Conservation (phyloP, 2,113 vertebrate genomes). For the Oenanthe melanoleuca region DNA sequence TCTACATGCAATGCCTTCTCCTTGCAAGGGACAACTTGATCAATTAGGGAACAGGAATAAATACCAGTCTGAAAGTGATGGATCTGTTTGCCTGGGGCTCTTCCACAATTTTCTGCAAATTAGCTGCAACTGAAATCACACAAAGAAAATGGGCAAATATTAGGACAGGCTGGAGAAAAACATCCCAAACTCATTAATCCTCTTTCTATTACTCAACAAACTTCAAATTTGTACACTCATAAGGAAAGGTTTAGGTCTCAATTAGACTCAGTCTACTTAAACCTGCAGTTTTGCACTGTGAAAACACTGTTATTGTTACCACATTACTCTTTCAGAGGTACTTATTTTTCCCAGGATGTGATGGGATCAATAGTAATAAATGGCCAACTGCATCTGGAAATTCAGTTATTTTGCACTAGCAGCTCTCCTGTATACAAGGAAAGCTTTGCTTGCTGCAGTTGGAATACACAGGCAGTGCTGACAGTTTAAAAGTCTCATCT, state of each 20-base stretch:
- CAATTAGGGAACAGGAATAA: slow-evolving; percentile 55
- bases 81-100: slow-evolving; percentile 94
- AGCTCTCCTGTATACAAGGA: background rate
- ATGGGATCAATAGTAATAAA: background rate
- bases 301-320: background rate
- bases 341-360: background rate
- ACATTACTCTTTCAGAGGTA: background rate
- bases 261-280: background rate
- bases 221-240: background rate
- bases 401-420: background rate
- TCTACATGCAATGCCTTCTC: background rate
- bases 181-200: background rate
- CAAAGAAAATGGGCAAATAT: background rate
- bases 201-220: background rate
- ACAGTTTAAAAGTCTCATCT: background rate
- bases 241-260: background rate
- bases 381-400: background rate
- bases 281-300: background rate
- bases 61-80: slow-evolving; percentile 98
- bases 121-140: slow-evolving; percentile 93
- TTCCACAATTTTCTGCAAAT: slow-evolving; percentile 99
- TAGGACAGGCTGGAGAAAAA: background rate
- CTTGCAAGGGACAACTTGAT: slow-evolving; percentile 2
- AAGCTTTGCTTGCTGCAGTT: background rate
- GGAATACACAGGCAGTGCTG: background rate